These are phyloP conservation scores for Mythimna pallens DNA, from an alignment of 2,888 invertebrate genomes.

Conservation along the genomic window DNA sequence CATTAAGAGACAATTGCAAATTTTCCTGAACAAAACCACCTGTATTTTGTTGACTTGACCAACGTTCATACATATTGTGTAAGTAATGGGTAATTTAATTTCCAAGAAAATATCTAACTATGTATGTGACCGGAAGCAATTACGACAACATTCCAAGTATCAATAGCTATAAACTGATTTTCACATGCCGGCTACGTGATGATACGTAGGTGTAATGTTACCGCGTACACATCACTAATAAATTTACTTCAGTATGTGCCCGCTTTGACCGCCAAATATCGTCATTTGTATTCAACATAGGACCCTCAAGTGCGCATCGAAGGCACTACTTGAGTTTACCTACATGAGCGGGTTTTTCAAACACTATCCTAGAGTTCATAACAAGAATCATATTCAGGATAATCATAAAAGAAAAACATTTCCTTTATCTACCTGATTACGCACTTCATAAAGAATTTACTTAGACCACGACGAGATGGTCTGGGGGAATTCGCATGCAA, in stretches of 20 bases:
- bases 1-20: background rate
- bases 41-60: conserved; percentile 8
- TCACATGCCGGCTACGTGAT: conserved; percentile 83
- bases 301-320: conserved; percentile 70
- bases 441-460: conserved; percentile 5
- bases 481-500: conserved; percentile 5
- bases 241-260: conserved; percentile 78
- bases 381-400: conserved; percentile 22
- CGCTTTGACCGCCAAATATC: conserved; percentile 84
- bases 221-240: conserved; percentile 73
- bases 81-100: conserved; percentile 61
- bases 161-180: conserved; percentile 81
- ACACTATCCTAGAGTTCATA: conserved; percentile 41
- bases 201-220: conserved; percentile 73
- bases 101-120: conserved; percentile 70
- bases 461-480: background rate
- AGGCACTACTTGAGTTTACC: conserved; percentile 73
- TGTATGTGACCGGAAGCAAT: conserved; percentile 85
- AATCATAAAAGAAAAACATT: background rate
- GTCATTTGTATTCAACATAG: conserved; percentile 82
- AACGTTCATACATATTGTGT: conserved; percentile 35
- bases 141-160: conserved; percentile 81
- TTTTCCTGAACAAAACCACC: conserved; percentile 9
- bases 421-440: background rate
- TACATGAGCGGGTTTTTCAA: conserved; percentile 61